Evolutionary conservation across 2,797 vertebrate genomes (phyloP).

Genomic region (Macropus fuliginosus): DNA sequence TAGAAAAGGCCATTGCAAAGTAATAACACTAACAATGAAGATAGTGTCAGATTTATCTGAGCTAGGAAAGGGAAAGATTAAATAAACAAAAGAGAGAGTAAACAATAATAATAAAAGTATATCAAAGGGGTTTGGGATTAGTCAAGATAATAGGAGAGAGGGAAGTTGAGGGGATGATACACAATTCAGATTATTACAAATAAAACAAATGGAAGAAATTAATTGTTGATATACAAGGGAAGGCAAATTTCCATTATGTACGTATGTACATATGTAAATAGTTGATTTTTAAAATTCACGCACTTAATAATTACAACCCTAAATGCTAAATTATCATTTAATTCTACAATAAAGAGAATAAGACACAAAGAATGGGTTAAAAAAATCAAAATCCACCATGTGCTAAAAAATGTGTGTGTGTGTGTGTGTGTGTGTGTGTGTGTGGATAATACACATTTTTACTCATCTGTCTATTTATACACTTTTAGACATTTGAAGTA

Average conservation of each 20-base stretch:
- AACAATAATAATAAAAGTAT: not conserved
- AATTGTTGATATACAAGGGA: no score
- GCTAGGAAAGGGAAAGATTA: not conserved
- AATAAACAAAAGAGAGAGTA: not conserved
- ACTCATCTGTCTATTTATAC: no score
- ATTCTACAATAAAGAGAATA: no score
- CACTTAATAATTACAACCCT: not conserved
- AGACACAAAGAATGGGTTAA: no score
- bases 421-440: no score
- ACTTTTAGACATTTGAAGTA: no score
- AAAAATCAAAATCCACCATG: no score
- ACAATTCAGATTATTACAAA: no score
- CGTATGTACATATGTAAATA: not conserved
- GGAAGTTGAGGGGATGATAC: not conserved
- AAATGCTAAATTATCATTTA: not conserved
- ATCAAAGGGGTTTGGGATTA: not conserved
- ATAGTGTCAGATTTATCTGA: not conserved
- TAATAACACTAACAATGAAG: not conserved
- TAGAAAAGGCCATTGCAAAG: not conserved
- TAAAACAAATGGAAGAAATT: no score
- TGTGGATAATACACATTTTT: no score
- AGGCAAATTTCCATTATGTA: no score
- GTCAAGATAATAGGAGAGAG: not conserved
- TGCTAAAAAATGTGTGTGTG: no score
- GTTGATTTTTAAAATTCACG: not conserved